These are phyloP conservation scores for Hyposmocoma kahamanoa DNA, from an alignment of 1,140 invertebrate genomes.

Conservation along the genomic window DNA sequence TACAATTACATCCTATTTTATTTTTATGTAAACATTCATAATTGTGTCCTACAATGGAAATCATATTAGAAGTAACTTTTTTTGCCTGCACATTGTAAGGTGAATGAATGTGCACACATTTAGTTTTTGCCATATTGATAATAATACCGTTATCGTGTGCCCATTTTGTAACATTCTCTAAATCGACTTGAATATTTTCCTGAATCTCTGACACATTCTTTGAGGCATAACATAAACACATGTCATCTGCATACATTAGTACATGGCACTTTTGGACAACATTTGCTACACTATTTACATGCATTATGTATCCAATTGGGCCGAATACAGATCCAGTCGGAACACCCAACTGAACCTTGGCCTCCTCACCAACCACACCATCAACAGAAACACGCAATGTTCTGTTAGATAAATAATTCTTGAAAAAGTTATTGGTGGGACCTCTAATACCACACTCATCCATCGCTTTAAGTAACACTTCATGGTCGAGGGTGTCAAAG, in stretches of 20 bases:
- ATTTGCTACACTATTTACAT: slow-evolving; percentile 16
- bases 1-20: background rate
- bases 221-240: background rate
- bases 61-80: background rate
- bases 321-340: slow-evolving; percentile 16
- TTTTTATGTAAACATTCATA: background rate
- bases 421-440: slow-evolving; percentile 5
- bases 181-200: background rate
- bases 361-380: slow-evolving; percentile 3
- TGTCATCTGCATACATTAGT: slow-evolving; percentile 1
- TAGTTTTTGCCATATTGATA: slow-evolving; percentile 1
- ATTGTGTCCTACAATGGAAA: background rate
- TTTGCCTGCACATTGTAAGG: background rate
- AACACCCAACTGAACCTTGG: slow-evolving; percentile 6
- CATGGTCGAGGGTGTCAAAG: slow-evolving; percentile 11
- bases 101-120: background rate
- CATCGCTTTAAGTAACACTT: slow-evolving; percentile 7
- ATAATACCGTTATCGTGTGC: slow-evolving; percentile 2
- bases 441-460: slow-evolving; percentile 8
- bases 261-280: slow-evolving; percentile 2
- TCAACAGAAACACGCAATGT: background rate
- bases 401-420: background rate
- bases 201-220: background rate
- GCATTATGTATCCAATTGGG: slow-evolving; percentile 14
- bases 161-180: slow-evolving; percentile 1